phyloP scores from a whole-genome alignment of 2,888 invertebrate genomes.

The Hirtodrosophila alboralis region DNA sequence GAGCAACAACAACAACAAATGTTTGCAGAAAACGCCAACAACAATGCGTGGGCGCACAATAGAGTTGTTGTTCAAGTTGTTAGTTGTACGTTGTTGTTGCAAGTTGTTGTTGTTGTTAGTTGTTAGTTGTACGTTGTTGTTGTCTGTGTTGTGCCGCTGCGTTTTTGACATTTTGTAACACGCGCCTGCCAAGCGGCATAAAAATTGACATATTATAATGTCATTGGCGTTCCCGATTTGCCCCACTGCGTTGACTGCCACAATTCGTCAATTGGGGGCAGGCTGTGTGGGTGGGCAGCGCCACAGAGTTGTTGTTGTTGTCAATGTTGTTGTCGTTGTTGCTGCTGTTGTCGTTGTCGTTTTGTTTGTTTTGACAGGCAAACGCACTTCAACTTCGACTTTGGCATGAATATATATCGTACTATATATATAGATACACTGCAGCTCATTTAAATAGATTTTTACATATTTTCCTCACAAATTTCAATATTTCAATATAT shows the following conservation, averaged over 20 bases:
- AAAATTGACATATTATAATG: slow-evolving; percentile 81
- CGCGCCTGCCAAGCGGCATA: slow-evolving; percentile 77
- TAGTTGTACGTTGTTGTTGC: slow-evolving; percentile 18
- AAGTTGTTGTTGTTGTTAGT: slow-evolving; percentile 20
- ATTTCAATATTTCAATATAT: too few relatives aligned
- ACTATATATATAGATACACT: not conserved
- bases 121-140: slow-evolving; percentile 38
- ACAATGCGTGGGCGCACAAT: slow-evolving; percentile 71
- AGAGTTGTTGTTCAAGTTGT: slow-evolving; percentile 62
- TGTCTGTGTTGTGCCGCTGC: slow-evolving; percentile 59
- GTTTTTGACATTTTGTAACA: slow-evolving; percentile 77
- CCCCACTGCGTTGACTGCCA: slow-evolving; percentile 72
- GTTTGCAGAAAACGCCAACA: slow-evolving; percentile 49
- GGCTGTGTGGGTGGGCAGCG: slow-evolving; percentile 48
- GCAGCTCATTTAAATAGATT: too few relatives aligned
- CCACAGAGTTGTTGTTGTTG: slow-evolving; percentile 9
- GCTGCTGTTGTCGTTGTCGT: slow-evolving; percentile 17
- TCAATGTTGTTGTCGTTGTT: slow-evolving; percentile 8
- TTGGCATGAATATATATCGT: slow-evolving; percentile 21
- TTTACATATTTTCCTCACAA: too few relatives aligned
- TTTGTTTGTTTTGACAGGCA: slow-evolving; percentile 59
- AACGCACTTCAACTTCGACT: slow-evolving; percentile 50
- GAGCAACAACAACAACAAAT: slow-evolving; percentile 40
- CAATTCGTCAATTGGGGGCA: slow-evolving; percentile 55
- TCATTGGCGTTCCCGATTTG: slow-evolving; percentile 76